Evolutionary conservation across 2,888 invertebrate genomes (phyloP).

Genomic region (Pelosia muscerda): DNA sequence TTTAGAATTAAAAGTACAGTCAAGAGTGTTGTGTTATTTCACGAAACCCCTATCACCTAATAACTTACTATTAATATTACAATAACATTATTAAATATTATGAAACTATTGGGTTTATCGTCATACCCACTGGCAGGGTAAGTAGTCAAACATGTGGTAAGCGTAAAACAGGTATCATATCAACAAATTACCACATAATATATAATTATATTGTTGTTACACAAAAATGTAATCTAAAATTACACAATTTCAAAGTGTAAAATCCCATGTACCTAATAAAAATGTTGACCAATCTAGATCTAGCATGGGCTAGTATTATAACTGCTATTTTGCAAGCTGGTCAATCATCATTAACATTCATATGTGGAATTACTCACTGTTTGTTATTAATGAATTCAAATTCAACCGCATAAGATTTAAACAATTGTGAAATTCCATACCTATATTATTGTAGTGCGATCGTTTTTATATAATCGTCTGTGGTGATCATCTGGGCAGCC

Average conservation of each 20-base stretch:
- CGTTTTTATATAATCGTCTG: not conserved
- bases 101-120: not conserved
- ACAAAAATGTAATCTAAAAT: not conserved
- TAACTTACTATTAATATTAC: not conserved
- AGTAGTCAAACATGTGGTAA: not conserved
- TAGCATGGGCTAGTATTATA: not conserved
- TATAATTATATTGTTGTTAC: not conserved
- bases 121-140: not conserved
- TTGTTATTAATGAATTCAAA: not conserved
- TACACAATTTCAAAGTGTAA: slow-evolving; percentile 1
- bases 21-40: not conserved
- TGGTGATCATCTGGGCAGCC: not conserved
- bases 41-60: not conserved
- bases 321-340: not conserved
- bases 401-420: not conserved
- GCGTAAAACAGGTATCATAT: not conserved
- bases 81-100: not conserved
- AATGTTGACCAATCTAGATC: slow-evolving; percentile 3
- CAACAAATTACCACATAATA: not conserved
- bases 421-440: not conserved
- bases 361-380: not conserved
- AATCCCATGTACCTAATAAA: not conserved
- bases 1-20: not conserved
- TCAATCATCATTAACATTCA: slow-evolving; percentile 4
- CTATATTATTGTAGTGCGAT: not conserved